Evolutionary conservation across 1,140 invertebrate genomes (phyloP), one percentile per base, ranked within the genome.

Genomic region (Leptinotarsa lineolata): DNA sequence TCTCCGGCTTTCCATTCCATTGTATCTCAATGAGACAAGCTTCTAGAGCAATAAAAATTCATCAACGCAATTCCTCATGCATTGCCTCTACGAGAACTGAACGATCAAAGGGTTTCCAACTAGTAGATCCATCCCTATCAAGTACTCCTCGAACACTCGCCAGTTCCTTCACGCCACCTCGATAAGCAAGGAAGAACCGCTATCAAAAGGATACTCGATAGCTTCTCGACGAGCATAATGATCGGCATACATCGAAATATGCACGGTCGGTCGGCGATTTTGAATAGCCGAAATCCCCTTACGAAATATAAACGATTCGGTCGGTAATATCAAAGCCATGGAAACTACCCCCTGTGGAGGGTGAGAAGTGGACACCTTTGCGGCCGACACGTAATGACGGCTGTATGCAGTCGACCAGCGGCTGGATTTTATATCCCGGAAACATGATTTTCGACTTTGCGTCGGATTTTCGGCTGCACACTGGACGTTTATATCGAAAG

Each of bases 401-500:
- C 60, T 20, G 22, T 61, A 61, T 22, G 60, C 60, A 61, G 60
- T 61, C 60, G 60, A 61, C 60, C 18, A 5, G 5, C 18, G 18
- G 60, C 60, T 15, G 18, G 60, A 22, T 21, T 61, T 61, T 11
- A 39, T 22, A 61, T 61, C 6, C 60, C 60, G 18, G 60, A 61
- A 61, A 61, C 60, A 61, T 61, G 60, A 22, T 22, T 61, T 61
- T 61, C 60, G 60, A 61, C 60, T 61, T 61, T 61, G 18, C 60
- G 68, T 70, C 68, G 24, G 46, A 70, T 58, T n/a, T 24, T 46
- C 8, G 30, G 8, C 30, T 39, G 30, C 30, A 39, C 30, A 39
- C 30, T 59, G 58, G 20, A 18, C 58, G 20, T 59, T 59, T 59
- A 59, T 59, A 59, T 59, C 30, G 30, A 39, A 8, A 39, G 30